phyloP scores from a whole-genome alignment of 92 coral and sea anemone genomes.

The Epizoanthus scotinus region DNA sequence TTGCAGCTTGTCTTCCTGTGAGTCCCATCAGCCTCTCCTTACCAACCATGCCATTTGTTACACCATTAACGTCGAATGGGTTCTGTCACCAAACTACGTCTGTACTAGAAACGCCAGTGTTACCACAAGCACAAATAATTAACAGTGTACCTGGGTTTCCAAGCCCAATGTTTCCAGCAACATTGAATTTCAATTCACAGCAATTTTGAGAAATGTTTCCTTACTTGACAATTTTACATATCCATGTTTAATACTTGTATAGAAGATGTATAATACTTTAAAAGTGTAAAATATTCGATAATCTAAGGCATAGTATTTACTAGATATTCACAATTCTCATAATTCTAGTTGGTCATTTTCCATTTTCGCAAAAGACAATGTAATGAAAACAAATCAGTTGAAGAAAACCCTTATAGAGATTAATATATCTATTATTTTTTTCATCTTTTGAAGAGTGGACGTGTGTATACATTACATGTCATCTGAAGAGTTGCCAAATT shows the following conservation, averaged over 20 bases:
- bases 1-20: slow-evolving; percentile 39
- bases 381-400: no score
- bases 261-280: slow-evolving; percentile 13
- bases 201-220: slow-evolving; percentile 2
- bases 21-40: slow-evolving; percentile 27
- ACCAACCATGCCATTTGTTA: slow-evolving; percentile 30
- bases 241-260: slow-evolving; percentile 1
- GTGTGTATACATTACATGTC: no score
- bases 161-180: slow-evolving; percentile 21
- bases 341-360: no score
- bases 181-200: slow-evolving; percentile 32
- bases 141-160: slow-evolving; percentile 22
- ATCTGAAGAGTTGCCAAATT: no score
- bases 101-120: slow-evolving; percentile 17
- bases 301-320: not conserved
- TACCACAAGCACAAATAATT: slow-evolving; percentile 16
- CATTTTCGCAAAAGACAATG: no score
- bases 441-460: no score
- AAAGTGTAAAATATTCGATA: not conserved
- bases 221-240: not conserved
- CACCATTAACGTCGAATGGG: slow-evolving; percentile 32
- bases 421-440: no score
- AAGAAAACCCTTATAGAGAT: no score
- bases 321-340: not conserved
- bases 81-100: slow-evolving; percentile 34